Evolutionary conservation across 2,888 invertebrate genomes (phyloP), one percentile per base, ranked within the genome.

Genomic region (Eupithecia pulchellata): DNA sequence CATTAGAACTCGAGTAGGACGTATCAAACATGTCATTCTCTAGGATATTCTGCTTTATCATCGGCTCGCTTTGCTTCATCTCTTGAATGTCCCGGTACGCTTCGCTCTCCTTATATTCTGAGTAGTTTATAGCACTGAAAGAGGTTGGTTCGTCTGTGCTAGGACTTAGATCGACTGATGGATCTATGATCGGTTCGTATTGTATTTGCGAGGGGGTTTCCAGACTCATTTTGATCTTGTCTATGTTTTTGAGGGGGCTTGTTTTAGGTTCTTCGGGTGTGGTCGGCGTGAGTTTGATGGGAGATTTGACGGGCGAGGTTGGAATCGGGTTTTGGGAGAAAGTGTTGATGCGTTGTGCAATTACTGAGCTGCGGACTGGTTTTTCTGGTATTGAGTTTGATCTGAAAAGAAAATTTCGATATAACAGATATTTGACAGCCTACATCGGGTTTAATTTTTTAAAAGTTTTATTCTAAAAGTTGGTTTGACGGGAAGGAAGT

Each of bases 361-460:
- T 95, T 11, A 95, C 95, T 0, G 96, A 96, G 84, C 95, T 96
- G 60, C 96, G 95, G 34, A 95, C 94, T 6, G 96, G 96, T 76
- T 96, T 96, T 66, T 96, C 96, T 64, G 96, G 96, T 68, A 95
- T 87, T 36, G 90, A 85, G 72, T 88, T 88, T 8, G 90, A 84
- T 78, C 92, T 92, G 84, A 17, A 71, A 69, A 8, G 13, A 47
- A 57, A 57, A 20, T 25, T 57, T 27, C 32, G 20, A 57, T 25
- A 9, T 0, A 11, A 25, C 13, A 13, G 9, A 9, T 47, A 20
- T 20, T 20, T 47, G 0, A 47, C 20, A 42, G 8, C 8, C n/a
- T n/a, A 6, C 42, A 42, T 42, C 5, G 8, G 42, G n/a, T 42
- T 42, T n/a, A 42, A n/a, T 4, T n/a, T n/a, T 0, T 8, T n/a